Evolutionary conservation across 2,888 invertebrate species (phyloP), one percentile per base, ranked within the genome.

Genomic region (Macrophya alboannulata): DNA sequence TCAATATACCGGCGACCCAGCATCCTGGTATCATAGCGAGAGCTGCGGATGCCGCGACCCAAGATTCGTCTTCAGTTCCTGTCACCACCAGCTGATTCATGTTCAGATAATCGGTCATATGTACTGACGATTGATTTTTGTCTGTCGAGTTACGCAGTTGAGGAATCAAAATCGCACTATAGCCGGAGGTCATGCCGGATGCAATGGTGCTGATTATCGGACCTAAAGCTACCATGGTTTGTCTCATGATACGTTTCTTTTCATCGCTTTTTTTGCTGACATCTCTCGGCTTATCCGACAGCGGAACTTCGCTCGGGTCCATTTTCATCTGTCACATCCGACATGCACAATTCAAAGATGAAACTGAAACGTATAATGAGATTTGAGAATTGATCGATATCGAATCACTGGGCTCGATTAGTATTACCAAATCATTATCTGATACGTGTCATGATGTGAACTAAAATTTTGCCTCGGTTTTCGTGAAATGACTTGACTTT

Each of bases 1-100:
- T 95, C 88, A 96, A 91, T 91, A 95, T 92, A 1, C 96, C 96
- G 9, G 95, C 94, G 51, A 96, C 89, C 3, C 96, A 93, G 87
- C 96, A 96, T 0, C 96, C 96, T 0, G 95, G 94, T 0, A 95
- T 95, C 96, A 96, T 96, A 0, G 96, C 95, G 0, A 96, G 92
- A 0, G 95, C 95, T 31, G 96, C 95, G 51, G 96, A 95, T 86
- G 96, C 96, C 95, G 94, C 85, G 94, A 95, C 87, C 90, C 91
- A 91, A 4, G 90, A 90, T 84, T 88, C 88, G 43, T 90, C 84
- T 40, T 88, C 68, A 12, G 71, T 71, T 25, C 51, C 68, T 1
- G 17, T 68, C 43, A 83, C 68, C n/a, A 31, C 51, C n/a, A 83
- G 48, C 17, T 83, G 45, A 6, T 71, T 68, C 83, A 83, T 68